Evolutionary conservation across 2,888 invertebrate genomes (phyloP), one percentile per base, ranked within the genome.

Genomic region (Galerucella calmariensis): DNA sequence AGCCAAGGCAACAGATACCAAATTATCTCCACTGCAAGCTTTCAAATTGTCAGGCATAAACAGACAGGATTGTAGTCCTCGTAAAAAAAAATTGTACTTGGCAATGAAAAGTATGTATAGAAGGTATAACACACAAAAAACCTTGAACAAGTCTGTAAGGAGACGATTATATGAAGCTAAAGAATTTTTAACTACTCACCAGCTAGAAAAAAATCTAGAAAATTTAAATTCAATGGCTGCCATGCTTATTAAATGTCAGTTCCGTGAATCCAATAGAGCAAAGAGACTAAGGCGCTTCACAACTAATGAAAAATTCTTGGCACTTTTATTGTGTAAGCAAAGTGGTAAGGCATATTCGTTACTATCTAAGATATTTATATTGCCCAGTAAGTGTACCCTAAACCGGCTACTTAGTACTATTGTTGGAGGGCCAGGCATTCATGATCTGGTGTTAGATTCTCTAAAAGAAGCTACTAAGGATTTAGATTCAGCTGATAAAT

Each of bases 401-500:
- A 48, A 48, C 48, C 48, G 48, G 48, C 48, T 48, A 48, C 48
- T 48, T 48, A 48, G 48, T 48, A 48, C 48, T 48, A 48, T 48
- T 48, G 48, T 48, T 48, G 35, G 35, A 41, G 35, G 9, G 35
- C 35, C 35, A 41, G 35, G 35, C 35, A 41, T 41, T 41, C 35
- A 48, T 48, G 48, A 48, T 48, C 5, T 48, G 14, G 48, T 14
- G 48, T 48, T 48, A 48, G 48, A 48, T 48, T 48, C 48, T 48
- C 14, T 14, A 48, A 14, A 63, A 63, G 35, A 63, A 14, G 44
- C 44, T 35, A 63, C 63, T 24, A 35, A 63, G 14, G 14, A 63
- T 14, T 41, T 35, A n/a, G 44, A 35, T 63, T 63, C 35, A 14
- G n/a, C 63, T 63, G 62, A 75, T 63, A 75, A 61, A 66, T 63